phyloP scores from a whole-genome alignment of 2,888 invertebrate genomes.

The Caenorhabditis japonica region DNA sequence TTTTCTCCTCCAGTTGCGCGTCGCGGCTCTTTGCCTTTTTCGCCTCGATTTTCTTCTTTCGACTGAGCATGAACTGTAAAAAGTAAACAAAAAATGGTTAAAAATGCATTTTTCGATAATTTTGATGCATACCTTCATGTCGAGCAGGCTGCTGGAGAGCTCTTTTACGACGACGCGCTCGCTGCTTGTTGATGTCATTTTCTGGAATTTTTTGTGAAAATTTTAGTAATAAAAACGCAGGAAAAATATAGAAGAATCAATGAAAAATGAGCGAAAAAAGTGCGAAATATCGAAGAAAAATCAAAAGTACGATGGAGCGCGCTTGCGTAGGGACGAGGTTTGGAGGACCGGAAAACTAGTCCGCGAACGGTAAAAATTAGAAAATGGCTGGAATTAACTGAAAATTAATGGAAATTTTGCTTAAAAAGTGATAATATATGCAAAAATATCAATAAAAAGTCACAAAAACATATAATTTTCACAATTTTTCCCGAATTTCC shows the following conservation, averaged over 20 bases:
- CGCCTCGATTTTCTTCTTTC: constrained; percentile 56
- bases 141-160: constrained; percentile 57
- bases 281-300: background rate
- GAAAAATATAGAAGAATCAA: constrained; percentile 5
- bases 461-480: too few relatives aligned
- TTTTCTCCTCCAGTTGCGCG: constrained; percentile 37
- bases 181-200: constrained; percentile 27
- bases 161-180: constrained; percentile 53
- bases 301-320: constrained; percentile 27
- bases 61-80: constrained; percentile 66
- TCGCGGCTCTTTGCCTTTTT: constrained; percentile 50
- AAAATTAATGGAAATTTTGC: too few relatives aligned
- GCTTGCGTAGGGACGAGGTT: constrained; percentile 3
- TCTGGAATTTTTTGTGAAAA: constrained; percentile 7
- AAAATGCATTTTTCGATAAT: background rate
- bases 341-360: constrained; percentile 6
- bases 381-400: background rate
- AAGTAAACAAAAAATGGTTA: background rate
- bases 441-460: too few relatives aligned
- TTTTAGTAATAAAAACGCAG: background rate
- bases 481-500: too few relatives aligned
- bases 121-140: constrained; percentile 64
- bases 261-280: background rate
- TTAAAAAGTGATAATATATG: too few relatives aligned
- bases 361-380: background rate